These are phyloP conservation scores for Eupithecia insigniata DNA, from an alignment of 2,888 invertebrate genomes.

Conservation along the genomic window DNA sequence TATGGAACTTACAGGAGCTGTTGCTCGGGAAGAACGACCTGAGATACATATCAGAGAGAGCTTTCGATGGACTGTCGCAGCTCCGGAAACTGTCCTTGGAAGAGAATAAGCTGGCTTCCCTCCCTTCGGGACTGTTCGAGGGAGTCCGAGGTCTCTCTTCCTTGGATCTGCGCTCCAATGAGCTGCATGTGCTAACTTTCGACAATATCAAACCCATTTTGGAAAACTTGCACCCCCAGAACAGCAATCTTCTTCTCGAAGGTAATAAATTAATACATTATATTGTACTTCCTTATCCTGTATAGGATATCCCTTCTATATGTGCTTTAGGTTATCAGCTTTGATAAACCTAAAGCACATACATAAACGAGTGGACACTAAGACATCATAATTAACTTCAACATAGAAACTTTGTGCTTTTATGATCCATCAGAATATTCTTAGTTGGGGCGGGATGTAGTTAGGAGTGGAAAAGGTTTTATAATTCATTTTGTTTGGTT, in stretches of 20 bases:
- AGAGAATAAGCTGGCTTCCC: conserved; percentile 89
- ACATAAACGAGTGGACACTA: conserved; percentile 70
- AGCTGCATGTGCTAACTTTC: conserved; percentile 89
- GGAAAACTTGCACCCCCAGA: conserved; percentile 89
- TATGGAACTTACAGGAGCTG: conserved; percentile 89
- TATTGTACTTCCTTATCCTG: conserved; percentile 63
- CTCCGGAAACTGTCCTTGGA: conserved; percentile 89
- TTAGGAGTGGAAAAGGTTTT: conserved; percentile 58
- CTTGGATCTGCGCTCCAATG: conserved; percentile 90
- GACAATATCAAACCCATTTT: conserved; percentile 91
- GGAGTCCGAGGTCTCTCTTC: conserved; percentile 89
- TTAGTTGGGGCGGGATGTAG: conserved; percentile 53
- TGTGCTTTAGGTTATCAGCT: no score
- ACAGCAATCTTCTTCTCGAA: conserved; percentile 90
- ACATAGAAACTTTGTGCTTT: conserved; percentile 72
- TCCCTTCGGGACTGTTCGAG: conserved; percentile 89
- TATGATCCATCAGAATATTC: conserved; percentile 71
- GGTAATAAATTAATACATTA: conserved; percentile 84
- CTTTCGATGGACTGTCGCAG: conserved; percentile 90
- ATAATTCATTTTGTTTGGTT: conserved; percentile 51
- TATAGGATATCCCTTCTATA: no score
- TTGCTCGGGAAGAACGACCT: conserved; percentile 88
- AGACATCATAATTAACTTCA: conserved; percentile 70
- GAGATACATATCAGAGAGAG: conserved; percentile 89
- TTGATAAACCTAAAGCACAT: conserved; percentile 63